Base-by-base conservation (phyloP, 1,140 invertebrate genomes). In the Phortica variegata region DNA sequence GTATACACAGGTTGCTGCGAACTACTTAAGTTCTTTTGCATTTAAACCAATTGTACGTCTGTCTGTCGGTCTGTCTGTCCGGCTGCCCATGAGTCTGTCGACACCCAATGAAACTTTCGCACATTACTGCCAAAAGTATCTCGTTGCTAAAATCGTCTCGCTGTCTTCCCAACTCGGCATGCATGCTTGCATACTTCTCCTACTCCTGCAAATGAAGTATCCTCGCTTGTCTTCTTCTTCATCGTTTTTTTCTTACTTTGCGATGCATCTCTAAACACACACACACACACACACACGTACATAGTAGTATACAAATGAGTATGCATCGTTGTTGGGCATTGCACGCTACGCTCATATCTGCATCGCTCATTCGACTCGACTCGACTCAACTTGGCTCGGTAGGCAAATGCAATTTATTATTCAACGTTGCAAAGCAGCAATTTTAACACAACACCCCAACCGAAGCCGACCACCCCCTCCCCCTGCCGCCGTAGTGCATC, bases 101-200 rank as follows among this genome's bases (percentile, higher is more conserved):
- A 68, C 63, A 68, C 65, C 65, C 65, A 69, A 68, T 69, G 65
- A 68, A 66, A 70, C 65, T 70, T 70, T 70, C 66, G 66, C 66
- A 70, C 66, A 70, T 70, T 70, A 70, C 66, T 70, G 66, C 66
- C 66, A 70, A 70, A 70, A 70, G 66, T 70, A 70, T 70, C 63
- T 68, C 68, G 63, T 69, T 68, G 65, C 65, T 65, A 61, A 68
- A 68, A 63, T 66, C 23, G 23, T 26, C 23, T n/a, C n/a, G n/a
- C n/a, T n/a, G 68, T 66, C 62, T 63, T 59, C 23, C 29, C 49
- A 46, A 41, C 41, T 43, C 26, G 44, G 46, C 49, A 53, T 49
- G 37, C 43, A 38, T 45, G 29, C 36, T 49, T 60, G 61, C 61
- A 65, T 65, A 12, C 26, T 29, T 6, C 26, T 7, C 26, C 12